These are phyloP conservation scores for Gymnobelideus leadbeateri DNA, from an alignment of 2,113 vertebrate genomes.

Conservation along the genomic window DNA sequence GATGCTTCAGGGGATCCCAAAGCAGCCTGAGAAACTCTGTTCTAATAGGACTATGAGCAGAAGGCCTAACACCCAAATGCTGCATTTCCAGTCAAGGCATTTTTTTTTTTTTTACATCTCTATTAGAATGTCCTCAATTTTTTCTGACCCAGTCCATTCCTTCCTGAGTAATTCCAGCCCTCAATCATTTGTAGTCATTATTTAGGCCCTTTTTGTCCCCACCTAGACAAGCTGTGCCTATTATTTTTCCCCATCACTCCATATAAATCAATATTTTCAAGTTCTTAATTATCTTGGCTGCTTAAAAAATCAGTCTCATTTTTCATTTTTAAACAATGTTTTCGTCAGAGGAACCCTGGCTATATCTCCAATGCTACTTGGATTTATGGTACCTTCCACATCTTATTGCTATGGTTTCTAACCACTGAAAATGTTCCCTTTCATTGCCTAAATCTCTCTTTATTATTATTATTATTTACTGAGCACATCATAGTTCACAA, in stretches of 20 bases:
- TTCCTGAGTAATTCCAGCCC: slow-evolving; percentile 23
- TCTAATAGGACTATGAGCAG: neutral
- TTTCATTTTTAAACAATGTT: slow-evolving; percentile 60
- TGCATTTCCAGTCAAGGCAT: neutral
- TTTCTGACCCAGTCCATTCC: neutral
- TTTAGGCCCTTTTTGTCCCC: slow-evolving; percentile 42
- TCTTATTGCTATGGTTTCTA: slow-evolving; percentile 68
- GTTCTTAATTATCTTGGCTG: slow-evolving; percentile 72
- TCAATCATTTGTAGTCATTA: slow-evolving; percentile 44
- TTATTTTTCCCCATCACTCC: slow-evolving; percentile 37
- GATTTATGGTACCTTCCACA: slow-evolving; percentile 76
- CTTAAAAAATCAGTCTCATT: slow-evolving; percentile 68
- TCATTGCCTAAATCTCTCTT: slow-evolving; percentile 70
- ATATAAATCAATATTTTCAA: slow-evolving; percentile 60
- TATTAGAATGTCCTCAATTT: neutral
- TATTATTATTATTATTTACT: slow-evolving; percentile 38
- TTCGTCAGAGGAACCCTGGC: slow-evolving; percentile 67
- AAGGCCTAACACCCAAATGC: neutral
- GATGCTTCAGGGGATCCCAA: neutral
- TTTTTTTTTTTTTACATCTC: neutral
- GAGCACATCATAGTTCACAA: slow-evolving; percentile 45
- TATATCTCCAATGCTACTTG: slow-evolving; percentile 72
- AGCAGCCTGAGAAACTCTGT: neutral
- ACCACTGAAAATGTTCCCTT: slow-evolving; percentile 62
- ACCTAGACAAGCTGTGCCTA: neutral